Conservation (phyloP, 2,797 vertebrate genomes). For the Amniataba percoides region DNA sequence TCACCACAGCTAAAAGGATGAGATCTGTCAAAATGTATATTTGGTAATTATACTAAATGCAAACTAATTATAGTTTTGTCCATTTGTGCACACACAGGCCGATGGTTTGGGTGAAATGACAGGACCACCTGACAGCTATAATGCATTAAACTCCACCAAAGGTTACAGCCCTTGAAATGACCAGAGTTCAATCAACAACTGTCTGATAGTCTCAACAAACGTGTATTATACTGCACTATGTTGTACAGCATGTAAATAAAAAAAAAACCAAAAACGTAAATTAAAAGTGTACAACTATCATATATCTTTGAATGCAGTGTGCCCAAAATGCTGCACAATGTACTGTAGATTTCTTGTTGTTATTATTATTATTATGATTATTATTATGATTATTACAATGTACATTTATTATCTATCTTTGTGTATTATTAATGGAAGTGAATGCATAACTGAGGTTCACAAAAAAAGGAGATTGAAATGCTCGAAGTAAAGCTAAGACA, state of each 20-base stretch:
- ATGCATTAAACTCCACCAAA: neutral
- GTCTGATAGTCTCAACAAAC: neutral
- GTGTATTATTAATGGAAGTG: neutral
- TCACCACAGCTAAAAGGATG: neutral
- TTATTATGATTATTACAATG: too few species aligned
- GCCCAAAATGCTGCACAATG: neutral
- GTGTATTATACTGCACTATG: neutral
- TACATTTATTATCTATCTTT: neutral
- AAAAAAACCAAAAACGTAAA: neutral
- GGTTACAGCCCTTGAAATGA: neutral
- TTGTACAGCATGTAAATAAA: neutral
- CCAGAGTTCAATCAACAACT: neutral
- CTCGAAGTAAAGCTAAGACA: conserved; percentile 27
- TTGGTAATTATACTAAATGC: neutral
- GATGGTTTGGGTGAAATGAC: neutral
- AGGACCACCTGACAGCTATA: neutral
- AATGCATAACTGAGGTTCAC: neutral
- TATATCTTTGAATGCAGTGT: neutral
- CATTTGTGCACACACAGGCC: neutral
- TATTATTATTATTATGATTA: too few species aligned
- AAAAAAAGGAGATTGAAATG: neutral
- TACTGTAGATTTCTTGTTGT: neutral
- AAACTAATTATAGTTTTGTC: neutral
- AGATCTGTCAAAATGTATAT: conserved; percentile 1
- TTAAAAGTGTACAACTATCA: neutral